Evolutionary conservation across 2,888 invertebrate species (phyloP), one percentile per base, ranked within the genome.

Genomic region (Yponomeuta sedellus): DNA sequence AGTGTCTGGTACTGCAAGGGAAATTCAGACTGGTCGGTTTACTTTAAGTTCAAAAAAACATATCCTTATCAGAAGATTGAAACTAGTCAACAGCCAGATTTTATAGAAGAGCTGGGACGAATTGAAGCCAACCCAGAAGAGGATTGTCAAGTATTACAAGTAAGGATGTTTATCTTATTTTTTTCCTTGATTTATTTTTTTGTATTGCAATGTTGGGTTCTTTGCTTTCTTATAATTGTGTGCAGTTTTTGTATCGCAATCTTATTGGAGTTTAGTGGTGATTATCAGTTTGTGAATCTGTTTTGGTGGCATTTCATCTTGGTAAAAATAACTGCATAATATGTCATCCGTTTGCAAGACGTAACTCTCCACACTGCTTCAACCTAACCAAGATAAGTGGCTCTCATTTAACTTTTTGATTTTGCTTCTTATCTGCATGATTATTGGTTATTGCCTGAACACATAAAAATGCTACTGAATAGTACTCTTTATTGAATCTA

Each of bases 101-200:
- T 84, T 68, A 75, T 88, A 66, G 81, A 83, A 25, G 88, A 88
- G 68, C 68, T 89, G 58, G 83, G 81, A 0, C 76, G 83, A 52
- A 79, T 89, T 61, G 89, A 89, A 75, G 89, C 89, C 0, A 90
- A 90, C 71, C 82, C 90, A 3, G 90, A 90, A 63, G 83, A 88
- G 28, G 80, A 84, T 68, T 77, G 78, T 0, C 80, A 86, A 71
- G 82, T 88, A 34, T 74, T 90, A 64, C 81, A 86, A 83, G 90
- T 88, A 70, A 57, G 68, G 67, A 34, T 66, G 2, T 34, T 10
- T 58, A 34, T 16, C 59, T 64, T 63, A 44, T 20, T 39, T 8
- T 34, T 34, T 6, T 34, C 8, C 34, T 5, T 34, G 34, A 34
- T 34, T 8, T n/a, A n/a, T n/a, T n/a, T n/a, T n/a, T 34, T 6